A percentile compares a stretch with the other conserved stretches of the same genome.
phyloP scores from a whole-genome alignment of 2,797 vertebrate species.

The Falco berigora region DNA sequence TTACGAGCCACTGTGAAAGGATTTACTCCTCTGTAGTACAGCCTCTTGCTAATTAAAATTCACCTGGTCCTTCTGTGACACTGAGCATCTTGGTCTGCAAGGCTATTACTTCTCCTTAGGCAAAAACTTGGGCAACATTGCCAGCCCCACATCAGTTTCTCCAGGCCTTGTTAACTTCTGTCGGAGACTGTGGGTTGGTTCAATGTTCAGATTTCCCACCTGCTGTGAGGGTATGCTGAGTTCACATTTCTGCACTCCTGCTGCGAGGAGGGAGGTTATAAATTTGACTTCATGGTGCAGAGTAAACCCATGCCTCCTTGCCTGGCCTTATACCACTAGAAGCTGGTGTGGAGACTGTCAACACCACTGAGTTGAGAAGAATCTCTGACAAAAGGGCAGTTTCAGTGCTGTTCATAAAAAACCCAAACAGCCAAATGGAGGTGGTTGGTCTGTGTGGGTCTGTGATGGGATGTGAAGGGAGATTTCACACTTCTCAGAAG shows the following conservation, averaged over 20 bases:
- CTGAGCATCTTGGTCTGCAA: background rate
- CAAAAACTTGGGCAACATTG: background rate
- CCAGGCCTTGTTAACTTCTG: background rate
- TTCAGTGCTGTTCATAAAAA: background rate
- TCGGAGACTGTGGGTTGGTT: background rate
- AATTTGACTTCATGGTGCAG: background rate
- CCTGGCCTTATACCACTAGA: background rate
- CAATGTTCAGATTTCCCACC: background rate
- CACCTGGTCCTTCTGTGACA: fast-evolving
- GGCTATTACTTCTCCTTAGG: background rate
- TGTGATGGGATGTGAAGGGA: background rate
- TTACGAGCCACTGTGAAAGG: background rate
- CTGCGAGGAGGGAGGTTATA: background rate
- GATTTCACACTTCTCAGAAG: background rate
- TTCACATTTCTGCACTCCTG: background rate
- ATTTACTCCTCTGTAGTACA: background rate
- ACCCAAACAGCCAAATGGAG: background rate
- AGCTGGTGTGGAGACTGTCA: background rate
- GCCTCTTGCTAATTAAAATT: background rate
- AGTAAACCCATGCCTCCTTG: background rate
- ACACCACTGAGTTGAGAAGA: background rate
- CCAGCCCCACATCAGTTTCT: background rate
- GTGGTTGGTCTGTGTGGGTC: background rate
- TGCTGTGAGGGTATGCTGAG: background rate
- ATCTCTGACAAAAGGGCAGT: background rate